Evolutionary conservation across 2,113 vertebrate species (phyloP).

Genomic region (Dipodomys spectabilis): DNA sequence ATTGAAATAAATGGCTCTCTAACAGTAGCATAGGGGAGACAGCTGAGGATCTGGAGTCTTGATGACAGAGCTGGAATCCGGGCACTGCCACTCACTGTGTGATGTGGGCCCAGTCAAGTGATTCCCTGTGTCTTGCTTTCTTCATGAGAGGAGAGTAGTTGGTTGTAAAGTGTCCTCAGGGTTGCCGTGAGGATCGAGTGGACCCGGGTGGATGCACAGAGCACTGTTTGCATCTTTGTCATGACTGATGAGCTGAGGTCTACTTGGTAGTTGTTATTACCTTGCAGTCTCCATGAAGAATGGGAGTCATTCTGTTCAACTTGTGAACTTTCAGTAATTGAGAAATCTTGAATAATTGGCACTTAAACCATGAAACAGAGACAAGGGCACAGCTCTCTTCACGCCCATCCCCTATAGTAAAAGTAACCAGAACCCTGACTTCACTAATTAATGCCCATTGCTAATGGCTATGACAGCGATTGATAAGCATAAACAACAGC

Average conservation of each 20-base stretch:
- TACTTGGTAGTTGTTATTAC: neutral
- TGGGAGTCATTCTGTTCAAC: neutral
- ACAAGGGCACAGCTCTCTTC: neutral
- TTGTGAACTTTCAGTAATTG: conserved; percentile 30
- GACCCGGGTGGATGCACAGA: neutral
- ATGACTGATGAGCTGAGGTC: neutral
- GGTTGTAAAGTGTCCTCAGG: neutral
- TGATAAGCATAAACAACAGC: too few relatives aligned
- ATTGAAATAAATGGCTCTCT: conserved; percentile 10
- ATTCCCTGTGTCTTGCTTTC: neutral
- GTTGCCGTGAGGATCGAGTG: neutral
- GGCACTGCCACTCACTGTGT: neutral
- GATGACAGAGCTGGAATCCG: neutral
- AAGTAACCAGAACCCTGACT: neutral
- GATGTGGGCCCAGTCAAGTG: neutral
- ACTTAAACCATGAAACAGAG: conserved; percentile 47
- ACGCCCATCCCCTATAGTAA: neutral
- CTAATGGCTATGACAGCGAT: neutral
- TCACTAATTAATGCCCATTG: conserved; percentile 21
- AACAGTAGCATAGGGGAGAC: neutral
- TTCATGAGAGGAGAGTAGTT: neutral
- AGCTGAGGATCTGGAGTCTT: neutral
- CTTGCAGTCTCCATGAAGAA: neutral
- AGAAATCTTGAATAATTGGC: neutral
- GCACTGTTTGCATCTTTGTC: neutral